Percentiles rank a stretch among this genome's conserved stretches.
phyloP scores from a whole-genome alignment of 2,888 invertebrate species.

The Apodemia mormo region DNA sequence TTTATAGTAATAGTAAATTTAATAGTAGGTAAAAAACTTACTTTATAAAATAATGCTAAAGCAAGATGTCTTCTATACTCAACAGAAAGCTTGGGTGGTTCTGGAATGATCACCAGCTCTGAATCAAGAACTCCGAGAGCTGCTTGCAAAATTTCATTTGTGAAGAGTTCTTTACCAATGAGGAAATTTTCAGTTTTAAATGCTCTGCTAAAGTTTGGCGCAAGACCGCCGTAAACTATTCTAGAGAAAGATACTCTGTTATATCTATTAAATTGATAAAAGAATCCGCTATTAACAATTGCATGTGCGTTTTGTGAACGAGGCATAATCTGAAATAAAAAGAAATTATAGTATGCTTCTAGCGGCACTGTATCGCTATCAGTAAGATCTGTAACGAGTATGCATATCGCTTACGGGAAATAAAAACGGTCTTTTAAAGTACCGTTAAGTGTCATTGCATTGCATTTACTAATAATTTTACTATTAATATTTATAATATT shows the following conservation, averaged over 20 bases:
- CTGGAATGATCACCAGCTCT: slow-evolving; percentile 49
- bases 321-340: slow-evolving; percentile 83
- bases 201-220: slow-evolving; percentile 67
- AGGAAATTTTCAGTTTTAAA: slow-evolving; percentile 73
- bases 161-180: slow-evolving; percentile 59
- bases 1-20: too few relatives aligned
- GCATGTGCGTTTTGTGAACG: slow-evolving; percentile 88
- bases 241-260: slow-evolving; percentile 67
- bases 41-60: slow-evolving; percentile 84
- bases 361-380: too few relatives aligned
- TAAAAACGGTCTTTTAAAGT: too few relatives aligned
- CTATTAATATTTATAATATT: too few relatives aligned
- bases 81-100: slow-evolving; percentile 78
- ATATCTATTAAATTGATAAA: slow-evolving; percentile 76
- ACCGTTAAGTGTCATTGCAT: too few relatives aligned
- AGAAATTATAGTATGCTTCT: neutral
- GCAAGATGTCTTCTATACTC: slow-evolving; percentile 81
- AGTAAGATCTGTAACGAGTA: too few relatives aligned
- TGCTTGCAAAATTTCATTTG: slow-evolving; percentile 62
- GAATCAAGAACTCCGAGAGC: slow-evolving; percentile 46
- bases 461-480: too few relatives aligned
- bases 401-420: too few relatives aligned
- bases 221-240: slow-evolving; percentile 82
- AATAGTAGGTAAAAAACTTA: slow-evolving; percentile 41
- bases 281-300: slow-evolving; percentile 87